Evolutionary conservation across 2,113 vertebrate species (phyloP).

Genomic region (Leptobrachium leishanense): DNA sequence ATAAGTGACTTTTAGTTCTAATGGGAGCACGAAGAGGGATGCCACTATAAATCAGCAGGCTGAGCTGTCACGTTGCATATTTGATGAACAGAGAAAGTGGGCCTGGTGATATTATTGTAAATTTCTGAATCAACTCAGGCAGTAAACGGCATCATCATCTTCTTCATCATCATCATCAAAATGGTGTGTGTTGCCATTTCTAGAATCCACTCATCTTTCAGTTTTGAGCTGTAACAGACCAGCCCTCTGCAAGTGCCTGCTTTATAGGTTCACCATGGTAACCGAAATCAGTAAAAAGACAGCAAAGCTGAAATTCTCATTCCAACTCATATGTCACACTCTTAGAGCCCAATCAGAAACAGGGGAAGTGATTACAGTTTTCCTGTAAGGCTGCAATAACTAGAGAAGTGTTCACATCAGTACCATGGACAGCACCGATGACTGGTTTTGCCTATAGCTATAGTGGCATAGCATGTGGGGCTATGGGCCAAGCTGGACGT

Average conservation of each 20-base stretch:
- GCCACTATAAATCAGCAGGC: conserved; percentile 10
- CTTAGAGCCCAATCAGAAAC: too few species aligned
- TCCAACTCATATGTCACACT: too few species aligned
- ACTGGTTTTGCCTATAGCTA: too few species aligned
- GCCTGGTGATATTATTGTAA: conserved; percentile 11
- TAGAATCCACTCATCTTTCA: not conserved
- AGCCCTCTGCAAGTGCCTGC: not conserved
- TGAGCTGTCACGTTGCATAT: not conserved
- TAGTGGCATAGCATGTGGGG: too few species aligned
- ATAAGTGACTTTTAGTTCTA: conserved; percentile 20
- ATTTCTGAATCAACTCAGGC: conserved; percentile 15
- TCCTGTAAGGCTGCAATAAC: too few species aligned
- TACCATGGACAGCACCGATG: too few species aligned
- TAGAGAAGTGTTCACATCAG: too few species aligned
- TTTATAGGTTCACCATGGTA: not conserved
- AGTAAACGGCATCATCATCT: conserved; percentile 13
- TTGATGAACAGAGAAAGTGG: conserved; percentile 24
- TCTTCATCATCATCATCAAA: not conserved
- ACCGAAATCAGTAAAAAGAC: not conserved
- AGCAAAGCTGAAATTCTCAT: not conserved
- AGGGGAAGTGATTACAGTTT: too few species aligned
- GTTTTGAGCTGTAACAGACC: not conserved
- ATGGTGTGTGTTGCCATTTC: not conserved
- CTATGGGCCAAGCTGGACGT: too few species aligned
- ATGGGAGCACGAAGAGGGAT: conserved; percentile 4